Base-by-base conservation (phyloP, 1,140 invertebrate genomes). In the Caenorhabditis latens region DNA sequence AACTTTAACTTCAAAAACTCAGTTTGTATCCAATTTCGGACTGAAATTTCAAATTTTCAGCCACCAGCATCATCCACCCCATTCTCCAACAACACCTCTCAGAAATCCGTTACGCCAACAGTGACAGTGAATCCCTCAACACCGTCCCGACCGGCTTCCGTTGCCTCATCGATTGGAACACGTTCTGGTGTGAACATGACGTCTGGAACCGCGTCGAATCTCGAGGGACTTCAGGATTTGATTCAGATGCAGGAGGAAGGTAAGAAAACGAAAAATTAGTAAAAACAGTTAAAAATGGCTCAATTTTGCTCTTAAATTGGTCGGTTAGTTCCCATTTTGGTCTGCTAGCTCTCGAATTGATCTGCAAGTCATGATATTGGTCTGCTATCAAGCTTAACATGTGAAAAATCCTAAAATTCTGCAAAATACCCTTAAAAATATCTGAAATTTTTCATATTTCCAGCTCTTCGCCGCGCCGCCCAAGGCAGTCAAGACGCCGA, bases 151-250 rank as follows among this genome's bases (percentile, higher is more conserved):
- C 71, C 71, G 5, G 71, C 71, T 21, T 79, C 71, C 5, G 71
- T 79, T 4, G 71, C 46, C 2, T 79, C 71, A 4, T 79, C 71
- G 2, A 50, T 79, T 11, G 71, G 46, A 1, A 24, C 21, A 8
- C 71, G 71, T 50, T 79, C 46, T 4, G 46, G 46, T 19, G 46
- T 24, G 14, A 79, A 79, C n/a, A n/a, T 48, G 19, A 50, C 71
- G 53, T 50, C 65, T 14, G 24, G 11, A 13, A 79, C 71, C 0
- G 71, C 71, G 24, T 79, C 71, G 19, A 79, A 79, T 24, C 46
- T 79, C 71, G 71, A 79, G 21, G 71, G 71, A 50, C 46, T 79
- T 21, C 71, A 79, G 24, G 71, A 79, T 53, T 53, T 79, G 71
- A 79, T 79, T 24, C 71, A 79, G 40, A 48, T 50, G 46, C 71